Evolutionary conservation across 2,113 vertebrate species (phyloP).

Genomic region (Anser brachyrhynchus): DNA sequence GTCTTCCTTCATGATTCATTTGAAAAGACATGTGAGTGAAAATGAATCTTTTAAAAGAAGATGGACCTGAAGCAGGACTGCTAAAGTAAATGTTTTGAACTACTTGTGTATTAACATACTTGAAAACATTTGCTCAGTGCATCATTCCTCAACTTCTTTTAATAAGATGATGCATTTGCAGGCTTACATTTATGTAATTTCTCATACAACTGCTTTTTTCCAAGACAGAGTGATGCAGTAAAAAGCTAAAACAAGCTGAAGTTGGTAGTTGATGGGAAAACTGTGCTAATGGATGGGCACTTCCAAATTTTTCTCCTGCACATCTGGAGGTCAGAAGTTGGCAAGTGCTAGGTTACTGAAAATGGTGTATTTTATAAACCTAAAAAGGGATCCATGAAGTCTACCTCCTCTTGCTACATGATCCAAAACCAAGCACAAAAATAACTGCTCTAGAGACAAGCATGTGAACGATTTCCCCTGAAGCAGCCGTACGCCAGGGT

Average conservation of each 20-base stretch:
- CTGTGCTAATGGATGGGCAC: neutral
- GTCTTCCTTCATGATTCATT: neutral
- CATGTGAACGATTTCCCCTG: neutral
- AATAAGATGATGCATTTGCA: neutral
- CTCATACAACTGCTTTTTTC: neutral
- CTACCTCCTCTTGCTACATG: neutral
- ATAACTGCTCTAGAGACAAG: neutral
- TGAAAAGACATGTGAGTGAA: neutral
- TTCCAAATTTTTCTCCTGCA: neutral
- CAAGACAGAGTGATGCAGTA: neutral
- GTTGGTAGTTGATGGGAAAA: neutral
- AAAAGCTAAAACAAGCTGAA: neutral
- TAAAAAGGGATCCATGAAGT: neutral
- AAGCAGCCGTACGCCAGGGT: neutral
- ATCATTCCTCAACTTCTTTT: neutral
- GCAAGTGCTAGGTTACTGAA: neutral
- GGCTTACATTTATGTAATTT: neutral
- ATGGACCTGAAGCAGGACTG: neutral
- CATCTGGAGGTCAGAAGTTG: neutral
- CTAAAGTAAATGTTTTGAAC: neutral
- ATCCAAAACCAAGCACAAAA: neutral
- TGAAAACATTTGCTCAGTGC: neutral
- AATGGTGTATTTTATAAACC: neutral
- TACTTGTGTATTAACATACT: neutral
- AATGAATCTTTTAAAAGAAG: neutral